phyloP scores from a whole-genome alignment of 2,888 invertebrate species.

The Yponomeuta plumbellus region DNA sequence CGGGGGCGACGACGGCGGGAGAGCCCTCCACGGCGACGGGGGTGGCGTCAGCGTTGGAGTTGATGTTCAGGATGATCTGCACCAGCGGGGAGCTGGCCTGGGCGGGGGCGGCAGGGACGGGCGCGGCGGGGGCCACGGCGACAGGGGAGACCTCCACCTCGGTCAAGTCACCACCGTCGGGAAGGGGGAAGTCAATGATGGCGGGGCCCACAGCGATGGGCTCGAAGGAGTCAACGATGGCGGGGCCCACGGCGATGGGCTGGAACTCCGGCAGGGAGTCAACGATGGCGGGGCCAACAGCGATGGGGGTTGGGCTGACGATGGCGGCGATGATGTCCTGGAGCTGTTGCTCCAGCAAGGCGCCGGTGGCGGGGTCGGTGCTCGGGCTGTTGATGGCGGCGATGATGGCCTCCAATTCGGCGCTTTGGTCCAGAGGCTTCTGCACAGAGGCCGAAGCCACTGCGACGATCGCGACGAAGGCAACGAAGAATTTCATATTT shows the following conservation, averaged over 20 bases:
- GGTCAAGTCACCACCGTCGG: slow-evolving; percentile 3
- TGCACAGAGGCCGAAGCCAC: slow-evolving; percentile 43
- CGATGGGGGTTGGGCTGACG: slow-evolving; percentile 26
- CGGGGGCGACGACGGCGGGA: slow-evolving; percentile 10
- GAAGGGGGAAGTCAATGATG: slow-evolving; percentile 6
- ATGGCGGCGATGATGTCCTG: slow-evolving; percentile 29
- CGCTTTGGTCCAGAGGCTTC: slow-evolving; percentile 26
- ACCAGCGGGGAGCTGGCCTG: slow-evolving; percentile 25
- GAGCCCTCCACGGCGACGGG: slow-evolving; percentile 23
- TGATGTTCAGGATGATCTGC: slow-evolving; percentile 41
- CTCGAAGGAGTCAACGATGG: slow-evolving; percentile 21
- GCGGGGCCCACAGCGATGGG: slow-evolving; percentile 28
- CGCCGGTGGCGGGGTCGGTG: slow-evolving; percentile 48
- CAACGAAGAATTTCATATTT: slow-evolving; percentile 51
- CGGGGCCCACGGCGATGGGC: slow-evolving; percentile 24
- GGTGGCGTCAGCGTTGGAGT: slow-evolving; percentile 24
- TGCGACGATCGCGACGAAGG: slow-evolving; percentile 47
- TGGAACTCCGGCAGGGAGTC: slow-evolving; percentile 15
- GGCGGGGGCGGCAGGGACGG: slow-evolving; percentile 7
- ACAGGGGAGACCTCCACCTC: slow-evolving; percentile 19
- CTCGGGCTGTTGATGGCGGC: slow-evolving; percentile 48
- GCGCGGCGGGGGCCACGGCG: neutral
- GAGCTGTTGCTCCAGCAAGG: slow-evolving; percentile 22
- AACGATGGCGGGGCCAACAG: slow-evolving; percentile 24
- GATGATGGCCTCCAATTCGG: slow-evolving; percentile 40